A percentile compares a stretch with the other conserved stretches of the same genome.
Conservation (phyloP, 2,113 vertebrate genomes). For the Python bivittatus region DNA sequence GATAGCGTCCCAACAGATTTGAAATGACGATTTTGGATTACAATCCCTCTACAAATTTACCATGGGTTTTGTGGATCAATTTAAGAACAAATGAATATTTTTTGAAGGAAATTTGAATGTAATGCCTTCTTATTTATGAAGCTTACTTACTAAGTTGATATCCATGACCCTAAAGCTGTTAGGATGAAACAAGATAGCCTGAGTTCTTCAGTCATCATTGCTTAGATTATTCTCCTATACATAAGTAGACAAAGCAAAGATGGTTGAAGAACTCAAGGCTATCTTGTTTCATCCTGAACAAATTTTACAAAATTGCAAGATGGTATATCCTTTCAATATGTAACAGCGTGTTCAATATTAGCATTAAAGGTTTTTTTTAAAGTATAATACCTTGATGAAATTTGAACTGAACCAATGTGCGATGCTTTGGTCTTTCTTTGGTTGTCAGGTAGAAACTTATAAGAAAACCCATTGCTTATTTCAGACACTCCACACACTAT, state of each 20-base stretch:
- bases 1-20: not conserved
- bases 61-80: not conserved
- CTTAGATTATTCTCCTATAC: not conserved
- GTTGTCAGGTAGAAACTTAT: not conserved
- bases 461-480: not conserved
- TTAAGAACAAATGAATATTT: not conserved
- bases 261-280: not conserved
- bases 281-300: not conserved
- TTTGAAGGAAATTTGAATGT: not conserved
- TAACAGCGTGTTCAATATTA: not conserved
- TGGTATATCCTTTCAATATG: not conserved
- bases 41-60: not conserved
- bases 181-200: too few species aligned
- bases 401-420: not conserved
- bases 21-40: not conserved
- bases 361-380: not conserved
- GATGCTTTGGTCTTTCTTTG: not conserved
- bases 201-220: not conserved
- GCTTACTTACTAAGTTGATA: too few species aligned
- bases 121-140: not conserved
- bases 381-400: not conserved
- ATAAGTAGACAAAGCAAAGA: not conserved
- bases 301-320: not conserved
- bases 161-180: too few species aligned
- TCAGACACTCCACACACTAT: not conserved